A percentile compares a stretch with the other conserved stretches of the same genome.
Conservation (phyloP, 2,888 invertebrate genomes). For the Leptodirus hochenwartii region DNA sequence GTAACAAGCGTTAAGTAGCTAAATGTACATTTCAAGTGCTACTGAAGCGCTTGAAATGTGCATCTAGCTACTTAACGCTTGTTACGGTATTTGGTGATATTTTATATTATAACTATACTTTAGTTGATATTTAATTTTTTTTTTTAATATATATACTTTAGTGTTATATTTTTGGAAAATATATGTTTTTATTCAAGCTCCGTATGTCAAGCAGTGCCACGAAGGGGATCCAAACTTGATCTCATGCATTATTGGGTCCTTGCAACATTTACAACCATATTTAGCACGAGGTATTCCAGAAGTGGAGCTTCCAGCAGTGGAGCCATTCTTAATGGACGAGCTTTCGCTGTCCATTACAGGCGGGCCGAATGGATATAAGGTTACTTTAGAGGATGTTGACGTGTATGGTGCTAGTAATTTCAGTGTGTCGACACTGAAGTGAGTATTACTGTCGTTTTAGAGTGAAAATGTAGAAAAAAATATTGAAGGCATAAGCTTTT, state of each 20-base stretch:
- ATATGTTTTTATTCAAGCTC: conserved; percentile 30
- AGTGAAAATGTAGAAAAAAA: too few species aligned
- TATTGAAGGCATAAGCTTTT: too few species aligned
- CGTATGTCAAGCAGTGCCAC: conserved; percentile 48
- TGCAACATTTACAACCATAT: conserved; percentile 40
- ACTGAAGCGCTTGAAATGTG: too few species aligned
- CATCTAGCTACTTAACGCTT: too few species aligned
- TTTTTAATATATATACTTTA: too few species aligned
- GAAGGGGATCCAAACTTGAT: conserved; percentile 39
- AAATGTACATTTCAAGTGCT: too few species aligned
- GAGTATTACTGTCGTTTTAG: too few species aligned
- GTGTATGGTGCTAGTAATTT: conserved; percentile 46
- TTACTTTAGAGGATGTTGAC: conserved; percentile 37
- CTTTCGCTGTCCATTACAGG: conserved; percentile 36
- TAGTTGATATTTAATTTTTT: too few species aligned
- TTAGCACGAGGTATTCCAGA: conserved; percentile 41
- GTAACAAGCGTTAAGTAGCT: too few species aligned
- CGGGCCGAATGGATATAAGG: conserved; percentile 38
- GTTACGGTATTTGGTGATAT: too few species aligned
- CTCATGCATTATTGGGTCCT: conserved; percentile 35
- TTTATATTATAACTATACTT: too few species aligned
- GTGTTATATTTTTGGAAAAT: too few species aligned
- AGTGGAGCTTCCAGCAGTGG: conserved; percentile 44
- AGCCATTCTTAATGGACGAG: conserved; percentile 44
- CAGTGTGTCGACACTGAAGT: conserved; percentile 37